These are phyloP conservation scores for Hermetia illucens DNA, from an alignment of 1,140 invertebrate genomes.

Conservation along the genomic window DNA sequence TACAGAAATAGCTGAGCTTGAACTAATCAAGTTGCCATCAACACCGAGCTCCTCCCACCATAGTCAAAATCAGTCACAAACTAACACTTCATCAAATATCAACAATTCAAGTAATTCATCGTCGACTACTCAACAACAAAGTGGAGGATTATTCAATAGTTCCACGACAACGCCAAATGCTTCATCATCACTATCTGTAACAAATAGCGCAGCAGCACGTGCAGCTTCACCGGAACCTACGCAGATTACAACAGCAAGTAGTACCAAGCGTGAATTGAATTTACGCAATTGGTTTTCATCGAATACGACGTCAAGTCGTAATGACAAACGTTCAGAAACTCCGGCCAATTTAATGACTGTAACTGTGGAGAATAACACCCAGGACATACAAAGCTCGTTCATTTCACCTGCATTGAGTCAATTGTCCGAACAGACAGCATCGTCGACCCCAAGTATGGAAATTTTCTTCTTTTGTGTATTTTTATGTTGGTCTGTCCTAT, in stretches of 20 bases:
- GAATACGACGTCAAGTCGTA: conserved; percentile 5
- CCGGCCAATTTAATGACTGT: background rate
- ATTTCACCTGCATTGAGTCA: conserved; percentile 14
- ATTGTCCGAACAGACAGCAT: conserved; percentile 5
- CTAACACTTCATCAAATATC: conserved; percentile 15
- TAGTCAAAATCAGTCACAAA: conserved; percentile 25
- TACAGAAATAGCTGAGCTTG: conserved; percentile 6
- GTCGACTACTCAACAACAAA: background rate
- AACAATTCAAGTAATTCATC: background rate
- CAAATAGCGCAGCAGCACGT: background rate
- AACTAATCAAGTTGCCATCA: conserved; percentile 1
- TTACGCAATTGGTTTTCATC: conserved; percentile 12
- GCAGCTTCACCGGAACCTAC: background rate
- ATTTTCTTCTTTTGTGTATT: too few relatives aligned
- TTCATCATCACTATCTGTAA: background rate
- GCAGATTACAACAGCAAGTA: conserved; percentile 5
- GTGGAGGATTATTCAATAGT: conserved; percentile 9
- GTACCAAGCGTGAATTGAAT: conserved; percentile 10
- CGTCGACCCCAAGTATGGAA: conserved; percentile 5
- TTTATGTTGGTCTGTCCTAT: too few relatives aligned
- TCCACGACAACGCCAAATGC: conserved; percentile 1
- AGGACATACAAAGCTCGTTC: conserved; percentile 26
- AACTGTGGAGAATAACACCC: too few relatives aligned
- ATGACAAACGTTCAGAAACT: background rate
- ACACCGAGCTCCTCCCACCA: conserved; percentile 5